Conservation (phyloP, 1,140 invertebrate genomes). For the Aphelenchoides fujianensis region DNA sequence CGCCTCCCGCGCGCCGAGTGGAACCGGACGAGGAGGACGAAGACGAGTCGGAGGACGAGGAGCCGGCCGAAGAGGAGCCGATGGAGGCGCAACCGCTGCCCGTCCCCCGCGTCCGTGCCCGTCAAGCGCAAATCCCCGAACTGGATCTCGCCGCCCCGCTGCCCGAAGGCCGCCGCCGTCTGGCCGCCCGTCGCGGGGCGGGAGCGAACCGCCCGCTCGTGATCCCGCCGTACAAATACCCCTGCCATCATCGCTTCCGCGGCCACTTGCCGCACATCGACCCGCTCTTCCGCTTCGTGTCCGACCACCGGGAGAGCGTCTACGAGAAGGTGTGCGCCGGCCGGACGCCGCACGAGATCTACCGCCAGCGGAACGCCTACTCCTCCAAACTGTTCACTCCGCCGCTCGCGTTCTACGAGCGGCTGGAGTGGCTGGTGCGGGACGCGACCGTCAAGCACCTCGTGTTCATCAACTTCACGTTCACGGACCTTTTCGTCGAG, state of each 20-base stretch:
- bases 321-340: not conserved
- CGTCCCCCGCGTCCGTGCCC: too few relatives aligned
- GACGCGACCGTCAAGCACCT: not conserved
- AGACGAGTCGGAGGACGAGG: too few relatives aligned
- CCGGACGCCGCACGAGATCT: not conserved
- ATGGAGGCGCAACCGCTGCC: too few relatives aligned
- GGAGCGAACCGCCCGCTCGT: too few relatives aligned
- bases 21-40: too few relatives aligned
- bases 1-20: too few relatives aligned
- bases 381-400: slow-evolving; percentile 6
- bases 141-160: too few relatives aligned
- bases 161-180: too few relatives aligned
- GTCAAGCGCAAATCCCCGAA: too few relatives aligned
- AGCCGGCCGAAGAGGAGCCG: too few relatives aligned
- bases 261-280: not conserved
- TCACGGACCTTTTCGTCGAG: slow-evolving; percentile 7
- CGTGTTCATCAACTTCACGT: slow-evolving; percentile 4
- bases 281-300: not conserved
- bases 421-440: not conserved
- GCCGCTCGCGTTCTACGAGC: not conserved
- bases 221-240: not conserved
- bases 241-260: not conserved
- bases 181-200: too few relatives aligned
- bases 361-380: not conserved
- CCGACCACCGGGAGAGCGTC: not conserved